Evolutionary conservation across 2,113 vertebrate species (phyloP).

Genomic region (Pseudopipra pipra): DNA sequence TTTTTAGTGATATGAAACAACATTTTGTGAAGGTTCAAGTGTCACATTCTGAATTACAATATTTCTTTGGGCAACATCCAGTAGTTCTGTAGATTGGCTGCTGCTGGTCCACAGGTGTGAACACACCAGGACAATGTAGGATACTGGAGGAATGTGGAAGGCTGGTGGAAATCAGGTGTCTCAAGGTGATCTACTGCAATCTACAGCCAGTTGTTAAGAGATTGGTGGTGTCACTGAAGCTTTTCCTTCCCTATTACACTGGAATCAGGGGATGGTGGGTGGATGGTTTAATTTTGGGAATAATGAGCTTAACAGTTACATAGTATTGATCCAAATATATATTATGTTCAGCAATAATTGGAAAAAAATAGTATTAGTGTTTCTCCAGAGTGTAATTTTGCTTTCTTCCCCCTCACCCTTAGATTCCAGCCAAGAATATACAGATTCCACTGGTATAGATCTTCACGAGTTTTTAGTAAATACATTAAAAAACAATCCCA

Average conservation of each 20-base stretch:
- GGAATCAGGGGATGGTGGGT: not conserved
- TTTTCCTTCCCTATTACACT: not conserved
- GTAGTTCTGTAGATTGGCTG: not conserved
- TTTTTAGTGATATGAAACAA: not conserved
- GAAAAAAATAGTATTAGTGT: not conserved
- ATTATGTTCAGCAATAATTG: not conserved
- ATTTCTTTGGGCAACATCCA: not conserved
- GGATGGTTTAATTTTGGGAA: not conserved
- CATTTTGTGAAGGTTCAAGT: not conserved
- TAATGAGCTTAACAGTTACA: not conserved
- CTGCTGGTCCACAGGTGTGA: not conserved
- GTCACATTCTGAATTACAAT: not conserved
- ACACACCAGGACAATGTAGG: too few relatives aligned
- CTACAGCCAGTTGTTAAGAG: not conserved
- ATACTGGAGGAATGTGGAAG: not conserved
- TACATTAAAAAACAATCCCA: conserved; percentile 96
- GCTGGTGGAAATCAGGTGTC: not conserved
- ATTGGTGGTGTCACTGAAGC: not conserved
- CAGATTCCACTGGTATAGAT: conserved; percentile 97
- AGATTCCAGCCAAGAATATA: conserved; percentile 99
- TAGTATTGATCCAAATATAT: not conserved
- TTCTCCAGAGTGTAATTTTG: not conserved
- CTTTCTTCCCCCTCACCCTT: conserved; percentile 58
- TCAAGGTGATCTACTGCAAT: not conserved
- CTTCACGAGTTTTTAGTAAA: conserved; percentile 99